Conservation (phyloP, 2,888 invertebrate genomes). For the Melanostoma mellinum region DNA sequence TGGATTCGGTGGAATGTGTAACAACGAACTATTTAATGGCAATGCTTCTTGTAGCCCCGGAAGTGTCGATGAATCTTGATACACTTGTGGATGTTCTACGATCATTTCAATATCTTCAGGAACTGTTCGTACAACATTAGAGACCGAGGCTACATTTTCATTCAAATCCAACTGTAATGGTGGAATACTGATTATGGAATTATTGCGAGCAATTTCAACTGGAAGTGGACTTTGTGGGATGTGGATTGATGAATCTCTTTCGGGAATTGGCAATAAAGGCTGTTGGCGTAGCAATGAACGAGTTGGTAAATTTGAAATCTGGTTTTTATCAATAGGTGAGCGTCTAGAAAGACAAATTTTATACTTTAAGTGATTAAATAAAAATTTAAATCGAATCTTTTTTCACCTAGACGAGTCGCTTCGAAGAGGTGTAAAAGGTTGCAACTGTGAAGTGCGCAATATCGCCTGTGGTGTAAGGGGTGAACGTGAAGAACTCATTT, state of each 20-base stretch:
- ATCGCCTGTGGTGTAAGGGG: conserved; percentile 35
- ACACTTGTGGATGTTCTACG: background rate
- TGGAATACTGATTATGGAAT: background rate
- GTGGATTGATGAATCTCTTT: conserved; percentile 34
- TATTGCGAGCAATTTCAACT: background rate
- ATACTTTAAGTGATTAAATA: background rate
- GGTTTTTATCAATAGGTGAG: conserved; percentile 3
- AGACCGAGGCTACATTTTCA: background rate
- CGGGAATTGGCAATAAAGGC: conserved; percentile 48
- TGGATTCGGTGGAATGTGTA: background rate
- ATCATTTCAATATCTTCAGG: conserved; percentile 20
- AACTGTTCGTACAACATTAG: conserved; percentile 8
- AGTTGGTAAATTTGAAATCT: conserved; percentile 11
- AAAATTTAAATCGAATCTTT: background rate
- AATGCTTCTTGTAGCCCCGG: background rate
- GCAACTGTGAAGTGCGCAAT: conserved; percentile 14
- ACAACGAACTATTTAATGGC: conserved; percentile 2
- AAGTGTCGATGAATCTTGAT: background rate
- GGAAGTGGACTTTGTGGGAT: conserved; percentile 1
- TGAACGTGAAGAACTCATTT: background rate
- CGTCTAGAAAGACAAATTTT: background rate
- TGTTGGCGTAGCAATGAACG: conserved; percentile 37
- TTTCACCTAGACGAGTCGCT: conserved; percentile 28
- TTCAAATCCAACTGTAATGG: background rate
- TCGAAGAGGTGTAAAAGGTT: conserved; percentile 36